These are phyloP conservation scores for Eurois occulta DNA, from an alignment of 2,888 invertebrate genomes.

Conservation along the genomic window DNA sequence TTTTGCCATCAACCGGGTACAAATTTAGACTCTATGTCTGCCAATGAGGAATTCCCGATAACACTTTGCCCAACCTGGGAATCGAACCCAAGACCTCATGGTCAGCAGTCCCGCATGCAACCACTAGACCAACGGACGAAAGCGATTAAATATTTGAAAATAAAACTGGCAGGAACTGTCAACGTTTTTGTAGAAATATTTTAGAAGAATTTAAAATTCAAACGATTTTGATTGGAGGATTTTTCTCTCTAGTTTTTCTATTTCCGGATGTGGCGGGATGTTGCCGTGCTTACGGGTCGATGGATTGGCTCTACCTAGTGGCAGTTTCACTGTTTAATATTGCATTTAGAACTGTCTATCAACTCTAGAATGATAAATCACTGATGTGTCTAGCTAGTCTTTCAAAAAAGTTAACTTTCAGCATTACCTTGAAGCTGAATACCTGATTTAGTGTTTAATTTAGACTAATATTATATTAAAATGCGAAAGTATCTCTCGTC, in stretches of 20 bases:
- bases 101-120: not conserved
- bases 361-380: not conserved
- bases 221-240: constrained; percentile 5
- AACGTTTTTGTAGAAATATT: constrained; percentile 23
- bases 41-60: not conserved
- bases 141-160: not conserved
- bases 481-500: not conserved
- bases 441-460: not conserved
- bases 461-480: not conserved
- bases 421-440: not conserved
- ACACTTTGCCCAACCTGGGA: not conserved
- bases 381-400: not conserved
- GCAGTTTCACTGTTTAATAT: not conserved
- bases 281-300: not conserved
- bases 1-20: not conserved
- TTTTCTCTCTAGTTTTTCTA: constrained; percentile 17
- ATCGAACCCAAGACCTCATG: not conserved
- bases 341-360: not conserved
- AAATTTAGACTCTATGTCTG: not conserved
- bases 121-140: not conserved
- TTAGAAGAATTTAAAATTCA: constrained; percentile 12
- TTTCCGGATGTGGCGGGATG: constrained; percentile 10
- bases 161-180: constrained; percentile 3
- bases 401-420: not conserved
- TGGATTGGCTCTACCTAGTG: not conserved